Conservation (phyloP, 2,113 vertebrate species). For the Nothobranchius kuhntae region DNA sequence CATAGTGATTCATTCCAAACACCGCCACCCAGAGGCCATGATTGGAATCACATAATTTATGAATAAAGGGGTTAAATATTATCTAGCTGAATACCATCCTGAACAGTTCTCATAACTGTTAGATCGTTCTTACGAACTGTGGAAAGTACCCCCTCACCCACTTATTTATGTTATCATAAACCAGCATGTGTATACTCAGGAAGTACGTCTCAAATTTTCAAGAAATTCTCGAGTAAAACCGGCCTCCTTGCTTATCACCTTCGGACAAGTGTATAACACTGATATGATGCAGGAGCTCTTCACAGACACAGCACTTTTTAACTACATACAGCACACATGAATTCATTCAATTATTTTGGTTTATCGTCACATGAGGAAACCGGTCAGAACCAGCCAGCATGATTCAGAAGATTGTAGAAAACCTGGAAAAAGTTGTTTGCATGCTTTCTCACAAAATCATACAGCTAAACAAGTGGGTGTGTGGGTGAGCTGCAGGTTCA, state of each 20-base stretch:
- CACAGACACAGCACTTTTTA: neutral
- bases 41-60: no score
- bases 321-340: no score
- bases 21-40: no score
- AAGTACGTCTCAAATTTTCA: conserved; percentile 4
- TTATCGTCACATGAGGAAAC: no score
- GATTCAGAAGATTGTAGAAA: neutral
- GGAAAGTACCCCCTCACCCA: neutral
- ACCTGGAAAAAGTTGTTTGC: neutral
- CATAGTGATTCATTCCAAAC: no score
- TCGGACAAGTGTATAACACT: conserved; percentile 25
- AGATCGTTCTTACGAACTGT: neutral
- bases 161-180: neutral
- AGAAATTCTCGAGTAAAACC: conserved; percentile 39
- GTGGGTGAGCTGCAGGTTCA: conserved; percentile 10
- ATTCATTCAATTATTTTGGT: no score
- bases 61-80: no score
- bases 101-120: no score
- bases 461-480: neutral
- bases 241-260: conserved; percentile 30
- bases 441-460: neutral
- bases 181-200: neutral
- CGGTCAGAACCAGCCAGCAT: neutral
- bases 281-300: conserved; percentile 42
- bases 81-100: no score